These are phyloP conservation scores for Myotis pilosus DNA, from an alignment of 2,797 vertebrate species.

Conservation along the genomic window DNA sequence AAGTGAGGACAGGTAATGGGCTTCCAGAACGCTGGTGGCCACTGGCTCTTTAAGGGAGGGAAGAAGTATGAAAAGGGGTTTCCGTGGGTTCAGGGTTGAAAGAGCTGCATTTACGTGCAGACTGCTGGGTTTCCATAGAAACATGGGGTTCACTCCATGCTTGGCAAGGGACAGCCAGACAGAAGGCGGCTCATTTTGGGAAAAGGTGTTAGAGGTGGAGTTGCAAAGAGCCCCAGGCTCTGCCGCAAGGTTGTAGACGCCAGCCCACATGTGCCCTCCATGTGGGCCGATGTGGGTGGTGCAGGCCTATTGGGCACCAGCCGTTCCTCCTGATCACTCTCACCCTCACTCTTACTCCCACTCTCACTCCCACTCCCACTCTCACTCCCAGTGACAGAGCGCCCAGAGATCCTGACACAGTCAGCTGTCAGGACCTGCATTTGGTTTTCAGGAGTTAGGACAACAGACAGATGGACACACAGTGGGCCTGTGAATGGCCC, in stretches of 20 bases:
- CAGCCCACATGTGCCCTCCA: accelerated
- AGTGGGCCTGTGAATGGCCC: accelerated
- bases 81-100: accelerated
- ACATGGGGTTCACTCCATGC: accelerated
- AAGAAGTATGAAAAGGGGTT: accelerated
- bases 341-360: too few species aligned
- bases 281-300: accelerated
- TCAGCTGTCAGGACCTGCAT: too few species aligned
- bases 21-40: background rate
- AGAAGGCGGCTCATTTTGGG: background rate
- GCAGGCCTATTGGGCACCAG: accelerated
- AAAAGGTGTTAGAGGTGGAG: accelerated
- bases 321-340: too few species aligned
- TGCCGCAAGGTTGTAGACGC: accelerated
- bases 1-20: constrained; percentile 81
- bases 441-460: background rate
- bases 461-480: accelerated
- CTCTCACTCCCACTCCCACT: background rate
- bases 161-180: accelerated
- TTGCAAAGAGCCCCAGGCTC: accelerated
- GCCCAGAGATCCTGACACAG: too few species aligned
- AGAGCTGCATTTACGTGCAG: accelerated
- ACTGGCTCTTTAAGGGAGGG: background rate
- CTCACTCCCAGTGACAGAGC: too few species aligned
- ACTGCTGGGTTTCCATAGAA: accelerated